A percentile compares a stretch with the other conserved stretches of the same genome.
These are phyloP conservation scores for Podiceps cristatus DNA, from an alignment of 2,113 vertebrate species.

Conservation along the genomic window DNA sequence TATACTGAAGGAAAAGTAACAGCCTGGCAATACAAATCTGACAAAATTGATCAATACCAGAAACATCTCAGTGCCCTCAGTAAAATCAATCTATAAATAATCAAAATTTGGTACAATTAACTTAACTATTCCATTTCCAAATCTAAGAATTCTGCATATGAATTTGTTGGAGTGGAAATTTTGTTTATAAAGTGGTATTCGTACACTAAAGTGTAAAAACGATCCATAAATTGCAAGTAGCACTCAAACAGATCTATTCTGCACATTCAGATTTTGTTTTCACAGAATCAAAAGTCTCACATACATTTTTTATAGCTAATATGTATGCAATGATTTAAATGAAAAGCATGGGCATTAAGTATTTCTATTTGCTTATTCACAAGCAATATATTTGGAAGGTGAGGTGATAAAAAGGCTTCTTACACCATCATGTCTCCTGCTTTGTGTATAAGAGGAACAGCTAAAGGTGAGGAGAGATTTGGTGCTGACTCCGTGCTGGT, in stretches of 20 bases:
- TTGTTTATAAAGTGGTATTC: not conserved
- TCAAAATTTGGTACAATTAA: not conserved
- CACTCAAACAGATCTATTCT: not conserved
- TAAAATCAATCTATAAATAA: not conserved
- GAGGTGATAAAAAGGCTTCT: not conserved
- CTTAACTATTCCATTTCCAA: not conserved
- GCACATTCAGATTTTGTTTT: not conserved
- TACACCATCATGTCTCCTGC: not conserved
- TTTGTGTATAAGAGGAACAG: not conserved
- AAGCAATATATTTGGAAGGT: not conserved
- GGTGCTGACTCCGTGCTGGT: not conserved
- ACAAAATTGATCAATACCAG: not conserved
- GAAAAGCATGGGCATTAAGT: not conserved
- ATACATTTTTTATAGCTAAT: not conserved
- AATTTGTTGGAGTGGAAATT: not conserved
- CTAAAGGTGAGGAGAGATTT: not conserved
- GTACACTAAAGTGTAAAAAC: not conserved
- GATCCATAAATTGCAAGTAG: not conserved
- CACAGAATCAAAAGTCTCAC: not conserved
- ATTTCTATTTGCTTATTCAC: not conserved
- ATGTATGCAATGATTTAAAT: not conserved
- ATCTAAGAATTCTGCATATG: not conserved
- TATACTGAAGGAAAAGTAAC: conserved; percentile 1
- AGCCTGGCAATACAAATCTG: not conserved
- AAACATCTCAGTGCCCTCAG: not conserved